Evolutionary conservation across 2,113 vertebrate genomes (phyloP), one percentile per base, ranked within the genome.

Genomic region (Dendropsophus ebraccatus): DNA sequence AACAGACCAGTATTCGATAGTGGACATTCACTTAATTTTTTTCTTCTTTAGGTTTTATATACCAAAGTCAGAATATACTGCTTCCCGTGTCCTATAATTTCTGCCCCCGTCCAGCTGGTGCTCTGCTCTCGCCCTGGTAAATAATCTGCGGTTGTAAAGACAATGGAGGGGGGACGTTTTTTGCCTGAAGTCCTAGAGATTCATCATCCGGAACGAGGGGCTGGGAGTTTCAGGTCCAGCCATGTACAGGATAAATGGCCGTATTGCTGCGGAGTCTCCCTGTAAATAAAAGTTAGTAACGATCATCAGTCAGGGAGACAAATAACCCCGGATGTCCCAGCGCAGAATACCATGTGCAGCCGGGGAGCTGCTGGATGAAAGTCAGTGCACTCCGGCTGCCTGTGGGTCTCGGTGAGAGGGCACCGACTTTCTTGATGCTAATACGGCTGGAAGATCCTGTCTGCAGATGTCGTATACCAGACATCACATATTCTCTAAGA

Each of bases 211-310:
- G 50, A 58, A 79, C 76, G 56, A 79, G 50, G 52, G 32, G 30
- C 50, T 58, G 30, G 21, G 32, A 56, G 37, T 30, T 79, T 13
- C 76, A 79, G 50, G 76, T 79, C 58, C 76, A 79, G 76, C 23
- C 52, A 16, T 32, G 76, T 35, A 56, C 11, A 5, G 76, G 76
- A 58, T 58, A 58, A 79, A 79, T 58, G 21, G 52, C 23, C 49
- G 30, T 54, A 54, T 50, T 54, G 75, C 75, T 54, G 28, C 21
- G 7, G 54, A 77, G 25, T 52, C 74, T 30, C 25, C 25, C 74
- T 32, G 23, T 77, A 77, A 77, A 77, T 77, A 77, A 77, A 77
- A 77, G 75, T 77, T 77, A 35, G 75, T 54, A 35, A 35, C 49
- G 28, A 32, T 54, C 75, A 77, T 77, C 75, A 77, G 49, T 77